Conservation (phyloP, 2,113 vertebrate genomes). For the Opisthocomus hoazin region DNA sequence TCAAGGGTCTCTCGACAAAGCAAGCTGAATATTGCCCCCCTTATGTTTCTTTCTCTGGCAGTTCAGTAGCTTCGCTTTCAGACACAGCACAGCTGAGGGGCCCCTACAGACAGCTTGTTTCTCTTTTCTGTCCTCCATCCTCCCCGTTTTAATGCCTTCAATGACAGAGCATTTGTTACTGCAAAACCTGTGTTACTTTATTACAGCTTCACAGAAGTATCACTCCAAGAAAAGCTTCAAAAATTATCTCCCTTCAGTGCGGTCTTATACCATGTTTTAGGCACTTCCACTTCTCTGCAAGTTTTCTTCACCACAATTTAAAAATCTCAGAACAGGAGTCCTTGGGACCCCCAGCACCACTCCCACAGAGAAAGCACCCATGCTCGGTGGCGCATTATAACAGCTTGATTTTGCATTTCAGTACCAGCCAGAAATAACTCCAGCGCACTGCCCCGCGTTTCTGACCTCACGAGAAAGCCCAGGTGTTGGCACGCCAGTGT, state of each 20-base stretch:
- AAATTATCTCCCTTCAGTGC: background rate
- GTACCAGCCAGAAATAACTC: background rate
- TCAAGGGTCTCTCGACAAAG: background rate
- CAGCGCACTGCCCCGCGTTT: background rate
- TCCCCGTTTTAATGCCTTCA: background rate
- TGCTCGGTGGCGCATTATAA: fast-evolving
- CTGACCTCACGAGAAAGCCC: background rate
- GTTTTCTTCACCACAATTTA: background rate
- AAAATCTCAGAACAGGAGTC: background rate
- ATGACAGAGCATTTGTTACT: background rate
- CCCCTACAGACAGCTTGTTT: background rate
- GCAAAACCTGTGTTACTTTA: background rate
- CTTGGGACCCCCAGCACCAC: fast-evolving
- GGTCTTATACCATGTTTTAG: background rate
- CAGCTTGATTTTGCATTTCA: background rate
- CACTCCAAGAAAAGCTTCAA: background rate
- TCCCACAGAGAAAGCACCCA: background rate
- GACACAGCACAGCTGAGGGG: background rate
- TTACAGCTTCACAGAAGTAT: too few relatives aligned
- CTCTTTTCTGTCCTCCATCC: background rate
- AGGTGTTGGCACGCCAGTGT: fast-evolving
- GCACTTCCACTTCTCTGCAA: background rate
- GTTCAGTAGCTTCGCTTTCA: background rate
- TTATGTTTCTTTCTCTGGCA: background rate
- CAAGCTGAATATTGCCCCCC: background rate